Conservation (phyloP, 1,140 invertebrate species). For the Apis cerana region DNA sequence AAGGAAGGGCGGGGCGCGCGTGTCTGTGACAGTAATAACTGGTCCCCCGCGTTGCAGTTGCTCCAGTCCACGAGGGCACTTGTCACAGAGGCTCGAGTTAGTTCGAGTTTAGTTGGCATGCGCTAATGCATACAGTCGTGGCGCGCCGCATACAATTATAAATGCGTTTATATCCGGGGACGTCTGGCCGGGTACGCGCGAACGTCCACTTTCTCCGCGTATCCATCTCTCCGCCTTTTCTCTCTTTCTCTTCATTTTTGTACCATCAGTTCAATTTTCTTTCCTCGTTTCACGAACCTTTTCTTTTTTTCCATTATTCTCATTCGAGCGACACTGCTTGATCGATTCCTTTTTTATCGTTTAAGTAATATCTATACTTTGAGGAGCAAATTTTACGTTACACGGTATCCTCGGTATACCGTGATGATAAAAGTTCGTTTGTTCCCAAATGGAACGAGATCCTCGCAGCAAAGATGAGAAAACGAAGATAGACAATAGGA, state of each 20-base stretch:
- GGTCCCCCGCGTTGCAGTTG: conserved; percentile 57
- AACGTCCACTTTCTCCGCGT: conserved; percentile 28
- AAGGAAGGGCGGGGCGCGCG: conserved; percentile 47
- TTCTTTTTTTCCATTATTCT: too few relatives aligned
- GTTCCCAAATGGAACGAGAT: not conserved
- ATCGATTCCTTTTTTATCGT: too few relatives aligned
- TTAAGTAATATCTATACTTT: too few relatives aligned
- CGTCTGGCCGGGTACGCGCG: conserved; percentile 12
- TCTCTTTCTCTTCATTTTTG: not conserved
- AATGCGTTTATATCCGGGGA: conserved; percentile 38
- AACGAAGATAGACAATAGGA: not conserved
- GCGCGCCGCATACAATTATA: conserved; percentile 44
- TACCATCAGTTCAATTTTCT: not conserved
- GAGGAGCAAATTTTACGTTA: too few relatives aligned
- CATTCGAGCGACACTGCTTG: too few relatives aligned
- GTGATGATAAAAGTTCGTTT: not conserved
- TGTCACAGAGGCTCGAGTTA: conserved; percentile 52
- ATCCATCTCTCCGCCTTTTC: not conserved
- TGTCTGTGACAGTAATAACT: conserved; percentile 62
- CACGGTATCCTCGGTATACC: too few relatives aligned
- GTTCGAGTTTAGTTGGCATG: conserved; percentile 54
- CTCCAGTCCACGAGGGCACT: conserved; percentile 56
- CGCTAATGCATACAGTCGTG: conserved; percentile 53
- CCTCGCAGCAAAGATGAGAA: conserved; percentile 19
- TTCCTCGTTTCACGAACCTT: too few relatives aligned